Conservation (phyloP, 2,797 vertebrate genomes). For the Remorina albescens region DNA sequence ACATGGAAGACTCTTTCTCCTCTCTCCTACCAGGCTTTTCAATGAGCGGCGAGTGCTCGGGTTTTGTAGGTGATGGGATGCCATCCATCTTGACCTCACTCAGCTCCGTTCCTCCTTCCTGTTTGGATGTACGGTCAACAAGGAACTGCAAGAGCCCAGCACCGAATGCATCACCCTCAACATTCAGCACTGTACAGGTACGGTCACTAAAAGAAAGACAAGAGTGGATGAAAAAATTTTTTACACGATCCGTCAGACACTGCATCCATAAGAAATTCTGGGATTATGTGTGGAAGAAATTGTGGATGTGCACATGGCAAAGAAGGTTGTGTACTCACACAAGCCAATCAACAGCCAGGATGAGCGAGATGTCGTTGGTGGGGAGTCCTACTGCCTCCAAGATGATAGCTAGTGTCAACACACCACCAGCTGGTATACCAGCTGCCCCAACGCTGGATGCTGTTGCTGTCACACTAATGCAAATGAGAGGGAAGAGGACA, state of each 20-base stretch:
- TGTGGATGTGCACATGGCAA: neutral
- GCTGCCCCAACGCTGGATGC: conserved; percentile 94
- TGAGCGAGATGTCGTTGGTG: conserved; percentile 89
- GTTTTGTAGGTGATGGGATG: neutral
- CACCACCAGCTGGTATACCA: conserved; percentile 91
- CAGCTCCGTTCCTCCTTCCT: conserved; percentile 63
- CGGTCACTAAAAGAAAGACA: conserved; percentile 84
- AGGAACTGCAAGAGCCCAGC: conserved; percentile 90
- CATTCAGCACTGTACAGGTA: conserved; percentile 91
- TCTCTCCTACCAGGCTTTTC: conserved; percentile 45
- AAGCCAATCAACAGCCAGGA: conserved; percentile 94
- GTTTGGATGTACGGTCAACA: conserved; percentile 74
- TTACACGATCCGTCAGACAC: neutral
- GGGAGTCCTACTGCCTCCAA: conserved; percentile 91
- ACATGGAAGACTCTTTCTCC: conserved; percentile 88
- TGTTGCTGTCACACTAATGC: conserved; percentile 89
- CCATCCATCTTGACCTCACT: conserved; percentile 74
- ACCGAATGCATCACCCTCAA: conserved; percentile 92
- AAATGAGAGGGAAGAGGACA: conserved; percentile 3
- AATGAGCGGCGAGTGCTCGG: conserved; percentile 84
- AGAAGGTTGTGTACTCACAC: conserved; percentile 86
- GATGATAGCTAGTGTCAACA: conserved; percentile 93
- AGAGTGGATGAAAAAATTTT: neutral
- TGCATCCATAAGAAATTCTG: neutral
- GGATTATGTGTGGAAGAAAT: neutral